Base-by-base conservation (phyloP, 2,888 invertebrate genomes). In the Lasioglossum vierecki region DNA sequence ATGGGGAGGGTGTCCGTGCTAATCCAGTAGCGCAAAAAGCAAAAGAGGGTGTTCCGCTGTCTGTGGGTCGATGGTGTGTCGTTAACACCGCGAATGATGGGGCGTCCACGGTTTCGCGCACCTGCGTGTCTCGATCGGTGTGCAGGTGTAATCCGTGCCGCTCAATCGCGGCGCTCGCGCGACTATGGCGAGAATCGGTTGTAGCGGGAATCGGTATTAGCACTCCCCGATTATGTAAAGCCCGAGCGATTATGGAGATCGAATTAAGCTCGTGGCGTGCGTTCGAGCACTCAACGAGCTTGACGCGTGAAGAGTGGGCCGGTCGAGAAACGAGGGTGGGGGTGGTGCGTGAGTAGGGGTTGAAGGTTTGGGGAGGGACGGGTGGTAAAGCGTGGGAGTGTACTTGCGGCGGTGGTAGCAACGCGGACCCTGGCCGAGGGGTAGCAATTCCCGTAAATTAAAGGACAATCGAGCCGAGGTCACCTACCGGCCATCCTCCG, bases 381-480 rank as follows among this genome's bases (percentile, higher is more conserved):
- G 44, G 13, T n/a, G 18, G 66, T 2, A 4, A 35, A 68, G 71
- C 57, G 75, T 46, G 63, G 73, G 79, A 76, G 83, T 85, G 88
- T 83, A 87, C 84, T 88, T 82, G 87, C 79, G 84, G 84, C 79
- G 72, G 60, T 72, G 80, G 76, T 57, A 73, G 78, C 46, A 49
- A 68, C 70, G 79, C 77, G 79, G n/a, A 39, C 63, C 26, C 68
- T 26, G 74, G 35, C 60, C 68, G 74, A 80, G 76, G 73, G 82
- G 76, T 90, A 86, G 93, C 91, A 91, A 93, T 93, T 93, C 92
- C 91, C 93, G 92, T 93, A 93, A 93, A 93, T 93, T 93, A 93
- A 93, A 93, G 93, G 93, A 93, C 93, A 93, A 93, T 93, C 93
- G 93, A 92, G 92, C 90, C 90, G 91, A 92, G 92, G 92, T 93